Evolutionary conservation across 2,797 vertebrate genomes (phyloP).

Genomic region (Sternarchorhynchus goeldii): DNA sequence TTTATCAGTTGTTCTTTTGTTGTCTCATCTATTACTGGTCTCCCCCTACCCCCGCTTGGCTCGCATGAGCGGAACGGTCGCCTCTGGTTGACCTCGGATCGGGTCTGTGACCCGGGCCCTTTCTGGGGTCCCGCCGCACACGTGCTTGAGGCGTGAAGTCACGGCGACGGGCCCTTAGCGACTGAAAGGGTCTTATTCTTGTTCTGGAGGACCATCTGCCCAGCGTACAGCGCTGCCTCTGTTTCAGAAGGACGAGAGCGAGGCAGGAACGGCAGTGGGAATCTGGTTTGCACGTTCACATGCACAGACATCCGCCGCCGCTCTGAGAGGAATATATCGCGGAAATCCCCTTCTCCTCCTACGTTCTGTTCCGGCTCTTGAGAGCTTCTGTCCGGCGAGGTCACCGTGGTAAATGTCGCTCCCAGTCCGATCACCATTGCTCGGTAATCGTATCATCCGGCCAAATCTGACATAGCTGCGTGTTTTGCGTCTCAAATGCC

Average conservation of each 20-base stretch:
- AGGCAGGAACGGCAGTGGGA: slow-evolving; percentile 54
- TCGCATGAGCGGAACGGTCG: slow-evolving; percentile 49
- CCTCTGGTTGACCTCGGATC: slow-evolving; percentile 56
- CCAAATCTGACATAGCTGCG: not conserved
- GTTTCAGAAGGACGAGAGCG: slow-evolving; percentile 59
- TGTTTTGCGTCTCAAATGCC: not conserved
- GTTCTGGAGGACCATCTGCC: slow-evolving; percentile 68
- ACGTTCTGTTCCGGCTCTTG: slow-evolving; percentile 63
- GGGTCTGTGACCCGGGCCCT: slow-evolving; percentile 23
- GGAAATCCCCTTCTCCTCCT: slow-evolving; percentile 61
- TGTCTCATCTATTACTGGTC: slow-evolving; percentile 36
- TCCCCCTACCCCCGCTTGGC: slow-evolving; percentile 35
- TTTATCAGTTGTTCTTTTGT: slow-evolving; percentile 49
- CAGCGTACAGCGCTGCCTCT: slow-evolving; percentile 68
- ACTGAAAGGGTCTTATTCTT: slow-evolving; percentile 73
- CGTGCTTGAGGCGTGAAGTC: slow-evolving; percentile 71
- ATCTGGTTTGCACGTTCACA: slow-evolving; percentile 68
- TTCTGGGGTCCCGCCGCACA: slow-evolving; percentile 48
- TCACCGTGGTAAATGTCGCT: not conserved
- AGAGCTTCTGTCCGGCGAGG: slow-evolving; percentile 67
- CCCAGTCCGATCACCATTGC: not conserved
- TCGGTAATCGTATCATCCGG: not conserved
- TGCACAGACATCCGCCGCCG: slow-evolving; percentile 61
- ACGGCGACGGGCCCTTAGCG: slow-evolving; percentile 54
- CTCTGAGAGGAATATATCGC: slow-evolving; percentile 48